Base-by-base conservation (phyloP, 2,797 vertebrate genomes). In the Buceros bicornis region DNA sequence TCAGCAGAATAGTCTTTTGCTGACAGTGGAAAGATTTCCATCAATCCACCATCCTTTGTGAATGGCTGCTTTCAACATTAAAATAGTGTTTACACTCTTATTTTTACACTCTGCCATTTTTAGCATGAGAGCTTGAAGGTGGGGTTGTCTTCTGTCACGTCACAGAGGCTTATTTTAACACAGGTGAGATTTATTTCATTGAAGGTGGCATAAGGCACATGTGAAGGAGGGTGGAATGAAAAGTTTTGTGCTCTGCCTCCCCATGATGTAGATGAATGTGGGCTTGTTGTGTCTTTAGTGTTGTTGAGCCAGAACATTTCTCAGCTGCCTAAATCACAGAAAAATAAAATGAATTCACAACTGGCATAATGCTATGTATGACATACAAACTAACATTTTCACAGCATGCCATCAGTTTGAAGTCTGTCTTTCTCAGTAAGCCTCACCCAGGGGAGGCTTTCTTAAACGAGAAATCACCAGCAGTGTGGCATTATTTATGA, bases 281-380 rank as follows among this genome's bases (percentile, higher is more conserved):
- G 31, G 13, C 28, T 89, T 79, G 22, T 82, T 78, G 53, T 81
- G 40, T 40, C 48, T 73, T 95, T 25, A 33, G n/a, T 58, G 62
- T 50, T 66, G 35, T 64, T 83, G 57, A 93, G 69, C 16, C 45
- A 81, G 69, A 88, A 82, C 28, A 74, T 89, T 94, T 89, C 77
- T 79, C 80, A 87, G 4, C 50, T 90, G 69, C 35, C 58, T 61
- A 74, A 90, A 74, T 57, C 64, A 31, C 29, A 71, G 17, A 40
- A 81, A 94, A 86, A 57, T 43, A 72, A 83, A 92, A 86, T 19
- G 29, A 43, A 73, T 87, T 89, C 45, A 29, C 71, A 69, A 62
- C 64, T 70, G 53, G 43, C 28, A 17, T 35, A 48, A 60, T 40
- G 13, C 24, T 71, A 9, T 21, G 47, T 56, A 31, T 62, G 37